Evolutionary conservation across 1,140 invertebrate genomes (phyloP).

Genomic region (Chironomus striatipennis): DNA sequence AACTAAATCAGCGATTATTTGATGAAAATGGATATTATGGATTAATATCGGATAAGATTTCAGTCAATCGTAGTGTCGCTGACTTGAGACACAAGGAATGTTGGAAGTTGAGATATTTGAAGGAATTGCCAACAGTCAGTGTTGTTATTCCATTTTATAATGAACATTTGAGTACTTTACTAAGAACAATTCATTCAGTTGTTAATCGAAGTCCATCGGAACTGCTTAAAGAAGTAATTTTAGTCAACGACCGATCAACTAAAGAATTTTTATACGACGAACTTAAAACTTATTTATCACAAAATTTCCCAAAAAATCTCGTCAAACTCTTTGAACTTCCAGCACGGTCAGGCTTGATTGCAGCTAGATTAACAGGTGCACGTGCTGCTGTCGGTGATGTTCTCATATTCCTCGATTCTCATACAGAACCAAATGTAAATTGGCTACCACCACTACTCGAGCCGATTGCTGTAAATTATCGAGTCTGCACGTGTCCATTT

Average conservation of each 20-base stretch:
- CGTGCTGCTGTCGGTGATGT: slow-evolving; percentile 49
- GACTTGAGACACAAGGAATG: slow-evolving; percentile 86
- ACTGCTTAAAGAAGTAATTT: slow-evolving; percentile 88
- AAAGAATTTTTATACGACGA: slow-evolving; percentile 87
- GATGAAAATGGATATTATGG: slow-evolving; percentile 93
- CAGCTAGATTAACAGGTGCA: slow-evolving; percentile 51
- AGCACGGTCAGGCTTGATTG: slow-evolving; percentile 49
- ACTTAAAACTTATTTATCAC: slow-evolving; percentile 79
- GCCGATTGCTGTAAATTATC: not conserved
- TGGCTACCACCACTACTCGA: slow-evolving; percentile 9
- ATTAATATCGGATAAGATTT: slow-evolving; percentile 91
- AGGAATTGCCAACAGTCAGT: slow-evolving; percentile 77
- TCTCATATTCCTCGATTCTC: slow-evolving; percentile 58
- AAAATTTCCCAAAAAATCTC: slow-evolving; percentile 70
- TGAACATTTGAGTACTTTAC: slow-evolving; percentile 90
- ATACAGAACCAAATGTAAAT: slow-evolving; percentile 33
- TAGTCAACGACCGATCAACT: slow-evolving; percentile 96
- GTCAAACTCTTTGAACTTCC: slow-evolving; percentile 68
- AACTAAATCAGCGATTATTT: slow-evolving; percentile 65
- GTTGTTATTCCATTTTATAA: slow-evolving; percentile 99
- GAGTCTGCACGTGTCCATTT: not conserved
- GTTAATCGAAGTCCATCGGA: slow-evolving; percentile 85
- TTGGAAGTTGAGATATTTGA: slow-evolving; percentile 93
- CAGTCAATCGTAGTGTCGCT: slow-evolving; percentile 63
- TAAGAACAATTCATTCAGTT: slow-evolving; percentile 95